Evolutionary conservation across 2,888 invertebrate species (phyloP).

Genomic region (Troides oblongomaculatus): DNA sequence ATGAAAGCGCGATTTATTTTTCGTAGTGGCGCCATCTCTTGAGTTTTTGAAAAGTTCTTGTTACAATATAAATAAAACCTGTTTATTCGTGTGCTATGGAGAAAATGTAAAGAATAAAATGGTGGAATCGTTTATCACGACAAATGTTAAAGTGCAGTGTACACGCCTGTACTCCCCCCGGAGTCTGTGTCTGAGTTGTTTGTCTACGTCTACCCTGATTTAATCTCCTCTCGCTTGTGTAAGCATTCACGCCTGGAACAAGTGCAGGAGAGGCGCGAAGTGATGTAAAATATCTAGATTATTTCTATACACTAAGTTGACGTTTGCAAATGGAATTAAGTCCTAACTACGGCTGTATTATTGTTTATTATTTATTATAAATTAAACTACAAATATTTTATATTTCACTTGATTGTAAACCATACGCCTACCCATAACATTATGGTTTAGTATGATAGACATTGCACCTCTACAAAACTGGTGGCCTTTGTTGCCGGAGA

Average conservation of each 20-base stretch:
- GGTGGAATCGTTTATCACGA: slow-evolving; percentile 1
- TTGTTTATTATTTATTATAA: background rate
- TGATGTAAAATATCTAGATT: background rate
- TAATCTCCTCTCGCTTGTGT: slow-evolving; percentile 20
- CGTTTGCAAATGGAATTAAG: background rate
- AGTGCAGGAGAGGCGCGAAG: slow-evolving; percentile 7
- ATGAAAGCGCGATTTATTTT: too few relatives aligned
- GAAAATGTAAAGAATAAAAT: background rate
- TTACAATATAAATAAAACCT: too few relatives aligned
- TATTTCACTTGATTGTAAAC: too few relatives aligned
- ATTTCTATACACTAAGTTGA: background rate
- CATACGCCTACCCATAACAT: too few relatives aligned
- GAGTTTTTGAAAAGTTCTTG: too few relatives aligned
- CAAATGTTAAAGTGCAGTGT: slow-evolving; percentile 12
- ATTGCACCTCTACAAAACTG: too few relatives aligned
- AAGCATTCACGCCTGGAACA: slow-evolving; percentile 15
- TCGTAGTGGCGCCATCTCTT: too few relatives aligned
- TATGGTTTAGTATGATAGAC: too few relatives aligned
- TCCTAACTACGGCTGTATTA: background rate
- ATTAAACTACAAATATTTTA: background rate
- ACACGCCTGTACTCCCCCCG: slow-evolving; percentile 4
- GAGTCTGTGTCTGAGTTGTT: slow-evolving; percentile 21
- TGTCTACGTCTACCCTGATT: slow-evolving; percentile 26
- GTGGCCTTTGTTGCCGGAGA: too few relatives aligned
- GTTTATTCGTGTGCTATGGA: background rate